phyloP scores from a whole-genome alignment of 2,113 vertebrate species.

The Lota lota region DNA sequence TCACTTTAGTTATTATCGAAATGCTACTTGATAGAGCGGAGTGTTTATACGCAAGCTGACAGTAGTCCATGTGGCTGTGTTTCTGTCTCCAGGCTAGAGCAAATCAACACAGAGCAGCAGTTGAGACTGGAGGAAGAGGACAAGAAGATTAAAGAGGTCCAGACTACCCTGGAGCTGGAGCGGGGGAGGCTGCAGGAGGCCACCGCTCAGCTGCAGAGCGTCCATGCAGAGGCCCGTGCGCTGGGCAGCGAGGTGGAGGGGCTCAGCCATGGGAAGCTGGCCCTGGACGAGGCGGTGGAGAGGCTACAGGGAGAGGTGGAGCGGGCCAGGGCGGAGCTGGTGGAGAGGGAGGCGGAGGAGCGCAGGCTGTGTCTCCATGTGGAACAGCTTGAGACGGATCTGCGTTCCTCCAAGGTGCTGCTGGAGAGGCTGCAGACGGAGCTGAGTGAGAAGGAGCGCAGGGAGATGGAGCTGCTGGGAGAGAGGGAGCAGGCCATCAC shows the following conservation, averaged over 20 bases:
- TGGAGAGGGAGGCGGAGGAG: constrained; percentile 77
- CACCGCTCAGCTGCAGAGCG: constrained; percentile 62
- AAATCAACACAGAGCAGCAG: constrained; percentile 70
- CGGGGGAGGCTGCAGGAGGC: constrained; percentile 62
- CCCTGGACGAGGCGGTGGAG: constrained; percentile 76
- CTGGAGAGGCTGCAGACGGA: constrained; percentile 80
- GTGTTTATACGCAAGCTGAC: not conserved
- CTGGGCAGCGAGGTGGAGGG: constrained; percentile 72
- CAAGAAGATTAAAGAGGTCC: constrained; percentile 62
- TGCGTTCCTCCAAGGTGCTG: constrained; percentile 81
- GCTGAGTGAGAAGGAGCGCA: constrained; percentile 81
- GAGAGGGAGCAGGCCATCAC: constrained; percentile 85
- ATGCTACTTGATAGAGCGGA: not conserved
- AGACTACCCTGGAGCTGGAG: constrained; percentile 72
- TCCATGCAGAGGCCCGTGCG: constrained; percentile 56
- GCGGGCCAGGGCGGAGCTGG: constrained; percentile 65
- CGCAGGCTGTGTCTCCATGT: constrained; percentile 77
- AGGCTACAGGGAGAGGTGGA: constrained; percentile 69
- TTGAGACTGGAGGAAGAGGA: constrained; percentile 67
- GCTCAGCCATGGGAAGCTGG: constrained; percentile 65
- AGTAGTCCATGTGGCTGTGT: not conserved
- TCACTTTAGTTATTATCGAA: not conserved
- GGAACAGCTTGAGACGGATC: constrained; percentile 86
- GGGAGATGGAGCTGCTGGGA: constrained; percentile 82
- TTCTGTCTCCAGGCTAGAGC: constrained; percentile 73